Percentiles rank a stretch among this genome's conserved stretches.
These are phyloP conservation scores for Ciconia maguari DNA, from an alignment of 2,113 vertebrate species.

Conservation along the genomic window DNA sequence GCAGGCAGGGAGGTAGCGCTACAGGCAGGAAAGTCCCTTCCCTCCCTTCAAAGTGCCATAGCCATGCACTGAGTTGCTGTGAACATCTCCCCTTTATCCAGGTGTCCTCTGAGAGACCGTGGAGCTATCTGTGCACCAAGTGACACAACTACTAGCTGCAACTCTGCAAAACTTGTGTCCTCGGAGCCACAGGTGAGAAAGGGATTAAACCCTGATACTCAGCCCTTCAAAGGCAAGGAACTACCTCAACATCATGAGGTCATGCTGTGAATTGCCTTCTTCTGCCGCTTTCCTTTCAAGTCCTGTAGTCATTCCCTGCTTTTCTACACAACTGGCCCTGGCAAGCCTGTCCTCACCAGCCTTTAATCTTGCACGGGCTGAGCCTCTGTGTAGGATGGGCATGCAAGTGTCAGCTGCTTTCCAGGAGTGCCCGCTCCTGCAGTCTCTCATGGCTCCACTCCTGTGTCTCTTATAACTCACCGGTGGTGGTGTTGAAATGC, in stretches of 20 bases:
- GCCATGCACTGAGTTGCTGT: rapidly evolving
- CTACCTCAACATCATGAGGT: neutral
- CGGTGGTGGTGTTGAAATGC: neutral
- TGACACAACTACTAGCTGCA: neutral
- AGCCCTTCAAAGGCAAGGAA: neutral
- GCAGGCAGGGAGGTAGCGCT: neutral
- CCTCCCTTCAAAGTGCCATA: neutral
- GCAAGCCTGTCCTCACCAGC: neutral
- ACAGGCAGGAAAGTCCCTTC: neutral
- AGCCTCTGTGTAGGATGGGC: neutral
- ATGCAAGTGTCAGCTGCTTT: neutral
- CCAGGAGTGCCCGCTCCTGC: neutral
- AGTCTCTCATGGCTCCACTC: neutral
- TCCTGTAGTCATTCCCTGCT: neutral
- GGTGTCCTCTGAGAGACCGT: neutral
- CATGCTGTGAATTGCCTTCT: neutral
- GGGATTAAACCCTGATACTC: neutral
- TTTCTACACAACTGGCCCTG: neutral
- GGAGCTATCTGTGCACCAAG: neutral
- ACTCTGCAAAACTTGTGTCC: neutral
- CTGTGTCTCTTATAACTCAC: rapidly evolving
- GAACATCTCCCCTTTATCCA: neutral
- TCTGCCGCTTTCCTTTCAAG: neutral
- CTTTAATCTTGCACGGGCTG: neutral
- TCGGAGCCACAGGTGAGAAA: neutral